These are phyloP conservation scores for Lasiurus cinereus DNA, from an alignment of 2,113 vertebrate genomes.

Conservation along the genomic window DNA sequence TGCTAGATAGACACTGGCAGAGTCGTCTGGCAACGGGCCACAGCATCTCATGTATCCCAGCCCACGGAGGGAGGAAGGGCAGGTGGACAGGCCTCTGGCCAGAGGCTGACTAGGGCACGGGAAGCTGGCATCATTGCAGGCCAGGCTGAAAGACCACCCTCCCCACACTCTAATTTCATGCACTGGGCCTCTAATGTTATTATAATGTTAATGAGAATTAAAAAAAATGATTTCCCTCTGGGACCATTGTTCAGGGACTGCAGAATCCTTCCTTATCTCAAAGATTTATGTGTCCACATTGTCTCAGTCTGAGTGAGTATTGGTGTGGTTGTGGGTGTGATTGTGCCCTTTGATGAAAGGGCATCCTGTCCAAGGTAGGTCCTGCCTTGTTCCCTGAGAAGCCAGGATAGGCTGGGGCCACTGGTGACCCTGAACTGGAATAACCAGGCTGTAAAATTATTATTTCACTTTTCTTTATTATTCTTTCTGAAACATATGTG, in stretches of 20 bases:
- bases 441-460: background rate
- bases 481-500: background rate
- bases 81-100: too few species aligned
- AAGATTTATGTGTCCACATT: background rate
- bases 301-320: background rate
- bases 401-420: background rate
- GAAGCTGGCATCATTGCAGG: too few species aligned
- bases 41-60: too few species aligned
- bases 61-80: too few species aligned
- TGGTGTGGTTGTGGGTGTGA: background rate
- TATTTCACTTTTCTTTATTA: background rate
- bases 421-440: background rate
- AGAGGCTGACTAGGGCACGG: too few species aligned
- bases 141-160: too few species aligned
- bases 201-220: background rate
- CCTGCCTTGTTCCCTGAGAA: background rate
- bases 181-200: background rate
- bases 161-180: too few species aligned
- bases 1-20: too few species aligned
- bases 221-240: background rate
- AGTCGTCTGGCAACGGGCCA: too few species aligned
- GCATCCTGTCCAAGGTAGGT: background rate
- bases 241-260: background rate
- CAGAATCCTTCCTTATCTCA: background rate
- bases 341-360: background rate